A percentile compares a stretch with the other conserved stretches of the same genome.
phyloP scores from a whole-genome alignment of 2,113 vertebrate species.

The Donacobius atricapilla region DNA sequence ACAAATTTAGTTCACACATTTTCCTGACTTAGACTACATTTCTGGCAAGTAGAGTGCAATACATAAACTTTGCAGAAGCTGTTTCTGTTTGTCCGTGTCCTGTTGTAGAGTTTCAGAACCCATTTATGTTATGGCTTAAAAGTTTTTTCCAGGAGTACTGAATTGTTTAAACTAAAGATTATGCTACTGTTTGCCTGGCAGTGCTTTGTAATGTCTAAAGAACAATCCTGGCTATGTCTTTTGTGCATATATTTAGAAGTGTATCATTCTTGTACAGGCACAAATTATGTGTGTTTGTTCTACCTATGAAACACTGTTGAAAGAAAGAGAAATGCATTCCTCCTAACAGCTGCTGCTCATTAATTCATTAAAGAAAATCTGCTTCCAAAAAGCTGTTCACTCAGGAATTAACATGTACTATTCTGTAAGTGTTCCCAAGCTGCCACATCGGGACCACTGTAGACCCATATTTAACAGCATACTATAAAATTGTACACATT shows the following conservation, averaged over 20 bases:
- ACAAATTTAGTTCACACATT: neutral
- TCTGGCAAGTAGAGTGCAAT: neutral
- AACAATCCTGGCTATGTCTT: neutral
- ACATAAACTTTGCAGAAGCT: neutral
- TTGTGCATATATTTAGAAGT: neutral
- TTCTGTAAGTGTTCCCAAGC: neutral
- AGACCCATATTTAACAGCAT: accelerated
- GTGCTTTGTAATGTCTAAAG: neutral
- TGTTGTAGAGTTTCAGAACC: neutral
- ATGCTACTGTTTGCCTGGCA: neutral
- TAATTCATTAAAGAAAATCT: neutral
- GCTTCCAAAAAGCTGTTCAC: neutral
- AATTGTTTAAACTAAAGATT: neutral
- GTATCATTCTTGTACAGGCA: neutral
- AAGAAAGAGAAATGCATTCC: neutral
- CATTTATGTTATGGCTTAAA: neutral
- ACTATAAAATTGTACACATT: neutral
- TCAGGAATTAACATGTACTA: neutral
- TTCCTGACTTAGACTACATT: neutral
- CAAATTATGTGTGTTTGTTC: neutral
- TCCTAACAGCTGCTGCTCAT: neutral
- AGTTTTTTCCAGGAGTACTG: neutral
- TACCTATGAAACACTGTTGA: neutral
- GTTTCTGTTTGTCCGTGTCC: neutral
- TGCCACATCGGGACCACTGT: neutral